Evolutionary conservation across 1,140 invertebrate genomes (phyloP).

Genomic region (Pteromalus puparum): DNA sequence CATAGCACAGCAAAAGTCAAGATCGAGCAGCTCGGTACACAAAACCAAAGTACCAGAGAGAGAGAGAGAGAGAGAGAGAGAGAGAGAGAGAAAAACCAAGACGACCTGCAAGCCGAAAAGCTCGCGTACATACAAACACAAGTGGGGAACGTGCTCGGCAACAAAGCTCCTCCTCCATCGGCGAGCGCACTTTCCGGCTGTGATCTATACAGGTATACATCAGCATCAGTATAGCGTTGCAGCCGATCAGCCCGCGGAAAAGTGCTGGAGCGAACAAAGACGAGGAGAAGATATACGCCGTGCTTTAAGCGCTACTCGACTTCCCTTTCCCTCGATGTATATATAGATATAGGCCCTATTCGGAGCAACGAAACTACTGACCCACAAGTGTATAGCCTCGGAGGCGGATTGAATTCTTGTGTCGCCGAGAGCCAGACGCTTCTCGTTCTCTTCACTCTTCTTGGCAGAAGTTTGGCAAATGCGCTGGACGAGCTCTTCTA

Average conservation of each 20-base stretch:
- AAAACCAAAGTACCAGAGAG: background rate
- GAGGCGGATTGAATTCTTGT: background rate
- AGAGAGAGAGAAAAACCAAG: background rate
- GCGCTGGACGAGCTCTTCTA: background rate
- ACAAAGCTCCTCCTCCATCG: slow-evolving; percentile 61
- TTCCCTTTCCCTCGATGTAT: background rate
- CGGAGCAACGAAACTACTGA: slow-evolving; percentile 1
- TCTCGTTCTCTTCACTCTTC: background rate
- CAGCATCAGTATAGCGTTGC: too few relatives aligned
- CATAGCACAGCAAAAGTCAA: background rate
- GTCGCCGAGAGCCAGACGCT: background rate
- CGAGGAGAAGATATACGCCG: background rate
- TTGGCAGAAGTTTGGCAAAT: background rate
- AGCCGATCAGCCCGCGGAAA: background rate
- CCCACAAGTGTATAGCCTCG: background rate
- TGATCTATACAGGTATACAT: background rate
- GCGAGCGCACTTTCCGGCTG: slow-evolving; percentile 60
- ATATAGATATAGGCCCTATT: too few relatives aligned
- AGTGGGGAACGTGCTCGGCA: slow-evolving; percentile 61
- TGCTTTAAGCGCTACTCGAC: background rate
- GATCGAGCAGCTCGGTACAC: background rate
- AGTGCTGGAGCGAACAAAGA: slow-evolving; percentile 9
- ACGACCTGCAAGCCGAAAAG: too few relatives aligned
- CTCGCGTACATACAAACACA: too few relatives aligned
- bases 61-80: background rate